phyloP scores from a whole-genome alignment of 2,888 invertebrate species.

The Andrena praecox region DNA sequence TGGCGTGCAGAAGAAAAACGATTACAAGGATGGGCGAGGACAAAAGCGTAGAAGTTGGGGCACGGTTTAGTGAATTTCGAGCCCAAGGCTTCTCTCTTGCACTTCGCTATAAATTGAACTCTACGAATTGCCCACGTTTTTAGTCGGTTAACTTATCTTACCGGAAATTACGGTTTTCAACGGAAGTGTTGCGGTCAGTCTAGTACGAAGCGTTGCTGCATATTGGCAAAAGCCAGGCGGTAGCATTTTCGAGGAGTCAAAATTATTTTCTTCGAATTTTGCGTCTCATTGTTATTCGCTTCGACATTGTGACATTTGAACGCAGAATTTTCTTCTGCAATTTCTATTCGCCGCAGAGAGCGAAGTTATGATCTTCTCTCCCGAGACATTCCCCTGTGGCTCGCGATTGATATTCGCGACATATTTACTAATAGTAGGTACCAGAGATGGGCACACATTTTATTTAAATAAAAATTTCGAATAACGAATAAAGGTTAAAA shows the following conservation, averaged over 20 bases:
- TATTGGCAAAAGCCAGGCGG: conserved; percentile 19
- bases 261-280: neutral
- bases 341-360: no score
- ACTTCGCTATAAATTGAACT: conserved; percentile 24
- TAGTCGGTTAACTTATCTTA: conserved; percentile 64
- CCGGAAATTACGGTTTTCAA: conserved; percentile 70
- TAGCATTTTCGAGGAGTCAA: neutral
- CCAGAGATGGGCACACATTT: no score
- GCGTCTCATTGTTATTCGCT: neutral
- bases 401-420: no score
- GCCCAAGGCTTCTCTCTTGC: conserved; percentile 61
- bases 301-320: no score
- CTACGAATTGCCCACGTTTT: conserved; percentile 44
- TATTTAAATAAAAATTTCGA: no score
- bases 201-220: conserved; percentile 39
- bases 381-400: no score
- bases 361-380: no score
- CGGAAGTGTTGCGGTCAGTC: conserved; percentile 69
- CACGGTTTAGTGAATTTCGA: conserved; percentile 66
- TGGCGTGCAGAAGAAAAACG: conserved; percentile 29
- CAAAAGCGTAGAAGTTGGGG: conserved; percentile 43
- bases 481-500: no score
- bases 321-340: no score
- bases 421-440: no score
- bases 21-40: conserved; percentile 48